These are phyloP conservation scores for Thomomys bottae DNA, from an alignment of 2,113 vertebrate genomes.

Conservation along the genomic window DNA sequence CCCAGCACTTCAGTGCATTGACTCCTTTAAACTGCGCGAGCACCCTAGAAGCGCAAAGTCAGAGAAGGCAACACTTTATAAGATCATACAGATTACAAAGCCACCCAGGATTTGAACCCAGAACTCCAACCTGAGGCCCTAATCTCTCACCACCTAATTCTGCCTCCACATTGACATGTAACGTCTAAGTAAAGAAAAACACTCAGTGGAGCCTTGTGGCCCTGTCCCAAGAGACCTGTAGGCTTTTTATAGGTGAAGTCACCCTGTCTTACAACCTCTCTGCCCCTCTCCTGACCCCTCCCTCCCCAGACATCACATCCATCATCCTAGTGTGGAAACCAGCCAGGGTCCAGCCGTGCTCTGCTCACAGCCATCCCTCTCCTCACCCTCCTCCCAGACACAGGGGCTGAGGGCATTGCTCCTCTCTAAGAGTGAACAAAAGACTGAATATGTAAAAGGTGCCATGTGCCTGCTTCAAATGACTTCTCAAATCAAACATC, in stretches of 20 bases:
- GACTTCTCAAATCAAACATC: slow-evolving; percentile 16
- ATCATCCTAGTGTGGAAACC: neutral
- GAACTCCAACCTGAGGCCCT: neutral
- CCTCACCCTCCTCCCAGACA: neutral
- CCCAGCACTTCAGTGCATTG: fast-evolving
- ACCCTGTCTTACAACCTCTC: neutral
- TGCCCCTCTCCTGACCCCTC: neutral
- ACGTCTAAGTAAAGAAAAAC: neutral
- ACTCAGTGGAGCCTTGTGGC: neutral
- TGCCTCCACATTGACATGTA: neutral
- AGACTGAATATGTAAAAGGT: neutral
- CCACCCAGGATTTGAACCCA: neutral
- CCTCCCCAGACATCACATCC: neutral
- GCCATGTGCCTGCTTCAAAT: neutral
- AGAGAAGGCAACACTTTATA: neutral
- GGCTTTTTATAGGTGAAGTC: neutral
- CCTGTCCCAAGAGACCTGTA: neutral
- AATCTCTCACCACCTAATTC: neutral
- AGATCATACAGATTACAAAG: neutral
- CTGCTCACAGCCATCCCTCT: too few species aligned
- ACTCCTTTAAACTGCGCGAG: neutral
- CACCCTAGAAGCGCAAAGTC: neutral
- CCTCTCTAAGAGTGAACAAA: neutral
- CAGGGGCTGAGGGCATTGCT: neutral
- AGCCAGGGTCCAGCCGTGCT: neutral